Conservation (phyloP, 2,888 invertebrate species). For the Hartigia nigra region DNA sequence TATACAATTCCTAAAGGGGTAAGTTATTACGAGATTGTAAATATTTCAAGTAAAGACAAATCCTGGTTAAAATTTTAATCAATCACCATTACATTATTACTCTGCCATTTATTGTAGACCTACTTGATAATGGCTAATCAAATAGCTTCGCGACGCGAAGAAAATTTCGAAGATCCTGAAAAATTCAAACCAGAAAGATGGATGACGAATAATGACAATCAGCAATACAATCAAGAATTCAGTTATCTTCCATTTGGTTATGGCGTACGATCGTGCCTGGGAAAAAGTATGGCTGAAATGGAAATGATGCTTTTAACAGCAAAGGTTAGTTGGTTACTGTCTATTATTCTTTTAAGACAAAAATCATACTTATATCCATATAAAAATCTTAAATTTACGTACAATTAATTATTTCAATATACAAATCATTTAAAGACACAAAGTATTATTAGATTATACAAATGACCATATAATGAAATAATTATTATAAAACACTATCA, state of each 20-base stretch:
- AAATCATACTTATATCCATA: not conserved
- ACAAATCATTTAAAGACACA: constrained; percentile 5
- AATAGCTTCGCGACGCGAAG: constrained; percentile 72
- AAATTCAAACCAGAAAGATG: constrained; percentile 75
- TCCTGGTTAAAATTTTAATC: not conserved
- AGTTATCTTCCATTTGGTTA: constrained; percentile 75
- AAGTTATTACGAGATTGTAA: constrained; percentile 21
- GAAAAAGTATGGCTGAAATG: constrained; percentile 72
- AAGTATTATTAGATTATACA: constrained; percentile 9
- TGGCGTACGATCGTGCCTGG: constrained; percentile 73
- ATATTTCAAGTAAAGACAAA: not conserved
- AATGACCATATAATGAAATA: not conserved
- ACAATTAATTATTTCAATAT: not conserved
- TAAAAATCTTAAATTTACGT: not conserved
- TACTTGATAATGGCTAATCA: constrained; percentile 75
- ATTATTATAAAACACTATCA: not conserved
- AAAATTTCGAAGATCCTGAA: constrained; percentile 74
- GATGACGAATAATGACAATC: constrained; percentile 64
- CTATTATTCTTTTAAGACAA: not conserved
- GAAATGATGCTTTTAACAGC: constrained; percentile 71
- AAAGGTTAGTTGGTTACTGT: constrained; percentile 64
- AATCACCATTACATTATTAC: not conserved
- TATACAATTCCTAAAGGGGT: constrained; percentile 69
- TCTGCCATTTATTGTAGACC: constrained; percentile 57
- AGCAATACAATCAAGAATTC: constrained; percentile 67